A percentile compares a stretch with the other conserved stretches of the same genome.
Conservation (phyloP, 2,113 vertebrate genomes). For the Nestor notabilis region DNA sequence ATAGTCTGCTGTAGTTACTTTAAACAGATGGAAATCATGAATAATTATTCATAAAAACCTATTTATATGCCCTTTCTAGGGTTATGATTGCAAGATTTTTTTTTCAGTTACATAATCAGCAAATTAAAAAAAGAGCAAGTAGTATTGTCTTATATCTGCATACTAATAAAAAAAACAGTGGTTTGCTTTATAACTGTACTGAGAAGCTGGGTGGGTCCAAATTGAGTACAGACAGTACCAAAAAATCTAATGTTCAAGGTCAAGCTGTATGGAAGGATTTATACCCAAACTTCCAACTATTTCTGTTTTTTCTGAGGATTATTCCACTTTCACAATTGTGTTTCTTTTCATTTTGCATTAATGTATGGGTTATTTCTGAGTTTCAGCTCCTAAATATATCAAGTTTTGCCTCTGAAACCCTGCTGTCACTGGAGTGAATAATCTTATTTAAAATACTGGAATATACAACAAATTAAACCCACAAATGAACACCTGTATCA, state of each 20-base stretch:
- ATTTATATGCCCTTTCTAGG: not conserved
- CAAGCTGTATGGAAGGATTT: not conserved
- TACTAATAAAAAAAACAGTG: not conserved
- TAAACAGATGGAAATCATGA: constrained; percentile 2
- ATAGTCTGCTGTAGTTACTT: not conserved
- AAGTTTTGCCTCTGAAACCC: not conserved
- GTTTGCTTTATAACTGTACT: not conserved
- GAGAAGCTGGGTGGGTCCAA: not conserved
- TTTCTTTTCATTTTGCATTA: not conserved
- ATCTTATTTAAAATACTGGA: not conserved
- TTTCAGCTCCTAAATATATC: not conserved
- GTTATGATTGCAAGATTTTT: not conserved
- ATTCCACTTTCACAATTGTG: not conserved
- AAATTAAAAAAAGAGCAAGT: not conserved
- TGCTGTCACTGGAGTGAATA: not conserved
- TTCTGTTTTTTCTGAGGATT: not conserved
- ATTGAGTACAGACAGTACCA: not conserved
- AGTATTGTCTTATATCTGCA: not conserved
- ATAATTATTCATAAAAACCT: constrained; percentile 14
- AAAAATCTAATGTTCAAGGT: not conserved
- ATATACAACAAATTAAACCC: not conserved
- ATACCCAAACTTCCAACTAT: not conserved
- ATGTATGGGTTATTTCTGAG: not conserved
- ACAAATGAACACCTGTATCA: not conserved
- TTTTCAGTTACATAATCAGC: not conserved